Conservation (phyloP, 2,797 vertebrate genomes). For the Lutjanus campechanus region DNA sequence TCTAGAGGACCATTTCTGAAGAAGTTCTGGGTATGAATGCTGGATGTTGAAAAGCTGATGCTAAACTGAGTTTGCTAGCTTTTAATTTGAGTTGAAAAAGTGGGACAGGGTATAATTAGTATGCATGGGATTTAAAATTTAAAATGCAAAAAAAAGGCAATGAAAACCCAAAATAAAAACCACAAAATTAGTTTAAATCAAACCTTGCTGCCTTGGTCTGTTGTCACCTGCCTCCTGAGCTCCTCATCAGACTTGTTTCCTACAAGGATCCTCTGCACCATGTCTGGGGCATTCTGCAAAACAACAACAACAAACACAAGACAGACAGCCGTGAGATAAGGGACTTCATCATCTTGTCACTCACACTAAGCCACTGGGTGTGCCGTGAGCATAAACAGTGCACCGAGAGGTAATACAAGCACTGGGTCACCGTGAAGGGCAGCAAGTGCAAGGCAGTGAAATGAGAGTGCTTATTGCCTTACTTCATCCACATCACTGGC, state of each 20-base stretch:
- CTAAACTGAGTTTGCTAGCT: too few relatives aligned
- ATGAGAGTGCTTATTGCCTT: constrained; percentile 43
- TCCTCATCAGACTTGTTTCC: constrained; percentile 95
- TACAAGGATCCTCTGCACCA: constrained; percentile 93
- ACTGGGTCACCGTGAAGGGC: constrained; percentile 14
- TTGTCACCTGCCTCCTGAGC: constrained; percentile 89
- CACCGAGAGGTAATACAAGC: constrained; percentile 8
- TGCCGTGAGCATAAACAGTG: constrained; percentile 4
- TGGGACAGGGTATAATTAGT: too few relatives aligned
- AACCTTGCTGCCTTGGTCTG: constrained; percentile 93
- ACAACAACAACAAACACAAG: neutral
- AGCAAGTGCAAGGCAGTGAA: neutral
- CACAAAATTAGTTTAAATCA: neutral
- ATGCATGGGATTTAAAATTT: too few relatives aligned
- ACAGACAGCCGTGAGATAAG: neutral
- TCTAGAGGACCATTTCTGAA: too few relatives aligned
- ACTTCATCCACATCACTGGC: constrained; percentile 96
- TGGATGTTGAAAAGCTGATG: too few relatives aligned
- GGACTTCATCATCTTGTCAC: constrained; percentile 31
- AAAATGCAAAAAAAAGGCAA: neutral
- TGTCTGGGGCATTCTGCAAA: constrained; percentile 87
- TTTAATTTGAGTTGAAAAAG: too few relatives aligned
- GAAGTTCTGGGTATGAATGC: too few relatives aligned
- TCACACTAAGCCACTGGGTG: constrained; percentile 4
- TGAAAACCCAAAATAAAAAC: neutral